Evolutionary conservation across 2,888 invertebrate species (phyloP), one percentile per base, ranked within the genome.

Genomic region (Ceraclea dissimilis): DNA sequence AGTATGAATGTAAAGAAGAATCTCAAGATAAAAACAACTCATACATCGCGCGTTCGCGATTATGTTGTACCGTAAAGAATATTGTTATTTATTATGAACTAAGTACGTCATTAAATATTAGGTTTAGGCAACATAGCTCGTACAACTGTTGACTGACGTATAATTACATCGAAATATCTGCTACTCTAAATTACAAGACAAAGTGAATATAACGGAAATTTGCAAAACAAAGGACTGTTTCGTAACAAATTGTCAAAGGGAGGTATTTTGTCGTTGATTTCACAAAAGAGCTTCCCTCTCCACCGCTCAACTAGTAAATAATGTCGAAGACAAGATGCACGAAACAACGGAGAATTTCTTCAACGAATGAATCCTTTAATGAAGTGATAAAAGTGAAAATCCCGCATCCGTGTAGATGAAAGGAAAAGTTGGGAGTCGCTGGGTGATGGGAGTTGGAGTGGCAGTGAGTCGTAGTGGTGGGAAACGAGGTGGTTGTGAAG

Each of bases 351-450:
- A n/a, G 26, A 49, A 22, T 22, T 21, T 49, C 49, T 20, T 49
- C 49, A 21, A 26, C n/a, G 49, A 49, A 26, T 11, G 16, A 49
- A 49, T 49, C 49, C 49, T 49, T 49, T 55, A 44, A 50, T 44
- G 26, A 46, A 55, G 55, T 22, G 55, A 50, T 50, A 50, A 55
- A 51, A 55, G 50, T 55, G 55, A 55, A 54, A 49, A 34, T 54
- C 49, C 20, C 50, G 55, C 56, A 51, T 51, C 44, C 52, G 56
- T 39, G 52, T 16, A 50, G 55, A 17, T 51, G 55, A 55, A 50
- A 55, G 51, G 50, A 49, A 55, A 55, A 43, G 50, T 46, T 16
- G 55, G 44, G 44, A 50, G 52, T 22, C 22, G 44, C 22, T 43
- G 48, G 53, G 49, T n/a, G 26, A 11, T 21, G 26, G 49, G 21